Conservation (phyloP, 2,113 vertebrate genomes). For the Micronycteris hirsuta region DNA sequence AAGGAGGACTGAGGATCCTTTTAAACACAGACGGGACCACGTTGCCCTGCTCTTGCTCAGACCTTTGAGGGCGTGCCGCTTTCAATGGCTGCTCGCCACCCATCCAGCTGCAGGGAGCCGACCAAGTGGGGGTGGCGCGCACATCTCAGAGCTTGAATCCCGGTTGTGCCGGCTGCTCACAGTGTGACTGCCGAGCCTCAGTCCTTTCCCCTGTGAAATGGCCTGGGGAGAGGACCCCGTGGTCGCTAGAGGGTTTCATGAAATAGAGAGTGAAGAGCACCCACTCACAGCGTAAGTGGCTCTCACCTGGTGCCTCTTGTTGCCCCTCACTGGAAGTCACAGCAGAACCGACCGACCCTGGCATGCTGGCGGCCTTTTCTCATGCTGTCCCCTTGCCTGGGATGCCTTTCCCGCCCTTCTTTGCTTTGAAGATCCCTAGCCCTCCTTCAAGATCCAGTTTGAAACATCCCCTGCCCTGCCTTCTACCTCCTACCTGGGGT, state of each 20-base stretch:
- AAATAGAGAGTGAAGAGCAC: neutral
- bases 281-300: fast-evolving
- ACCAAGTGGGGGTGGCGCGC: fast-evolving
- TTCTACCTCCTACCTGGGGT: fast-evolving
- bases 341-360: neutral
- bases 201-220: neutral
- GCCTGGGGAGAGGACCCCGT: fast-evolving
- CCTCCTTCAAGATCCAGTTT: neutral
- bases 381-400: neutral
- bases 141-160: neutral
- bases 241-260: neutral
- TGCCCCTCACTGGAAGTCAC: neutral
- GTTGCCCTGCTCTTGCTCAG: neutral
- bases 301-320: too few relatives aligned
- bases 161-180: fast-evolving
- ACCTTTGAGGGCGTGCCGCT: too few relatives aligned
- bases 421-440: neutral
- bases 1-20: neutral
- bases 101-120: fast-evolving
- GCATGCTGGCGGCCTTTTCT: neutral
- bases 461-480: neutral
- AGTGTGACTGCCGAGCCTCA: neutral
- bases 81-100: too few relatives aligned
- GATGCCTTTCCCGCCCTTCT: neutral
- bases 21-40: fast-evolving